A percentile compares a stretch with the other conserved stretches of the same genome.
Evolutionary conservation across 2,888 invertebrate species (phyloP).

Genomic region (Phengaris alcon): DNA sequence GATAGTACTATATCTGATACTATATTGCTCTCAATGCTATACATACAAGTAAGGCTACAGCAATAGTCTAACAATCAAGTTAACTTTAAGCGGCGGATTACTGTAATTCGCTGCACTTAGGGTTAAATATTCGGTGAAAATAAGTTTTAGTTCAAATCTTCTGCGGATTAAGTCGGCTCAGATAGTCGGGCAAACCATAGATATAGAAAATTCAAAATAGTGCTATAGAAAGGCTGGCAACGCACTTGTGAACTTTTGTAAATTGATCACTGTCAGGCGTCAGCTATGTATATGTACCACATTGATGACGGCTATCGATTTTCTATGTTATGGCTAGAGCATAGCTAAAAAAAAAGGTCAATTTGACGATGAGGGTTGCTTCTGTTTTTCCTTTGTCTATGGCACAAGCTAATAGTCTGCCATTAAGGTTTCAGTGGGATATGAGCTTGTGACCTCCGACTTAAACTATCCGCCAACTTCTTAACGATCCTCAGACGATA

Average conservation of each 20-base stretch:
- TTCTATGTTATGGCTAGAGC: too few species aligned
- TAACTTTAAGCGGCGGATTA: neutral
- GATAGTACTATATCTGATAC: too few species aligned
- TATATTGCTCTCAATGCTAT: too few species aligned
- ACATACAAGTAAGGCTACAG: too few species aligned
- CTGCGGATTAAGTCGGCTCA: slow-evolving; percentile 57
- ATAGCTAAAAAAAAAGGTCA: too few species aligned
- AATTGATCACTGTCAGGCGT: too few species aligned
- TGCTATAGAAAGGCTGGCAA: too few species aligned
- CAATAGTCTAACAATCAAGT: neutral
- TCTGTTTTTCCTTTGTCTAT: slow-evolving; percentile 40
- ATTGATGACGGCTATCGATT: too few species aligned
- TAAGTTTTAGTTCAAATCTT: slow-evolving; percentile 47
- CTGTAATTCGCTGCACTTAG: slow-evolving; percentile 1
- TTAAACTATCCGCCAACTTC: slow-evolving; percentile 36
- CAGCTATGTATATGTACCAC: too few species aligned
- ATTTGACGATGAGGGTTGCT: too few species aligned
- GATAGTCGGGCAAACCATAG: slow-evolving; percentile 38
- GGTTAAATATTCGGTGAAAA: slow-evolving; percentile 41
- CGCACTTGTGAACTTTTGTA: too few species aligned
- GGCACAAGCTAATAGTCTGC: slow-evolving; percentile 56
- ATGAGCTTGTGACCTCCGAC: slow-evolving; percentile 42
- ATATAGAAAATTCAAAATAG: neutral
- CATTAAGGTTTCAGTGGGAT: slow-evolving; percentile 51
- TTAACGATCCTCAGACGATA: neutral